Evolutionary conservation across 2,888 invertebrate genomes (phyloP), one percentile per base, ranked within the genome.

Genomic region (Drosophila tripunctata): DNA sequence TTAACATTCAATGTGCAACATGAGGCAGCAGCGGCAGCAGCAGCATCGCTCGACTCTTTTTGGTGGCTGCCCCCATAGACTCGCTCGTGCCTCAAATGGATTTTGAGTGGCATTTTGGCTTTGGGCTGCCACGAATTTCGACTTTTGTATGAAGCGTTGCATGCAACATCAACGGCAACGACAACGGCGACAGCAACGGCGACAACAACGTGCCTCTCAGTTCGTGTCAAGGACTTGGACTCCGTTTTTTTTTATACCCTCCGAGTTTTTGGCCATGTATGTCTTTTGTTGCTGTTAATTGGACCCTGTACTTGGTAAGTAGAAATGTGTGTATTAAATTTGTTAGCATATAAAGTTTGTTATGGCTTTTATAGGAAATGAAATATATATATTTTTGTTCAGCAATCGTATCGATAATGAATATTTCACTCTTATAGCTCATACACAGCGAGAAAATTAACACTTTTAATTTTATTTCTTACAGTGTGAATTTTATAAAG

Each of bases 211-310:
- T 27, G 58, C 61, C 35, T 43, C 24, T 43, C 24, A 33, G 84
- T 75, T 79, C 86, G 83, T 84, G 83, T 84, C 83, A 84, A 84
- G 83, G 88, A 87, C 83, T 82, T 74, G 68, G 50, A 71, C 75
- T 75, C 61, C 76, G 67, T 67, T 71, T 75, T 50, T 15, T 44
- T 27, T n/a, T n/a, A n/a, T n/a, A n/a, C n/a, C n/a, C n/a, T n/a
- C n/a, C n/a, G n/a, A n/a, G n/a, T n/a, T n/a, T n/a, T n/a, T n/a
- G n/a, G n/a, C n/a, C 8, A 8, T 22, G 10, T 19, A 31, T 35
- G 17, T 41, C 31, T 2, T 21, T 21, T 47, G 6, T 31, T 35
- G 14, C 38, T 38, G 43, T 33, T 45, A 36, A 27, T 27, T 27
- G 10, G 27, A 27, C 27, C 27, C 27, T 27, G 27, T 27, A 27